phyloP scores from a whole-genome alignment of 2,113 vertebrate species.

The Callipepla squamata region DNA sequence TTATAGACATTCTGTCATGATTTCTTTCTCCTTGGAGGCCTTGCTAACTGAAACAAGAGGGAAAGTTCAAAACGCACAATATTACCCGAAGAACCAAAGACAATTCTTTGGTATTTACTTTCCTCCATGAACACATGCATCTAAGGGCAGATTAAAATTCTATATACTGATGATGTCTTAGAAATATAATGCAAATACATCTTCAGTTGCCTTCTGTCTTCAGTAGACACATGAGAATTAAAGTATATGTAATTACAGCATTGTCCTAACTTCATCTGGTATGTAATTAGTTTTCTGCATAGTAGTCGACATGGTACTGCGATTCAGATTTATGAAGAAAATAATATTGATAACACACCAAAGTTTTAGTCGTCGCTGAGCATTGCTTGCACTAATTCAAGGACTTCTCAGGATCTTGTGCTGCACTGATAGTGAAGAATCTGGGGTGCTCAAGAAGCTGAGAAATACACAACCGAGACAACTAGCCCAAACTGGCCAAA shows the following conservation, averaged over 20 bases:
- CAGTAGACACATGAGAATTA: background rate
- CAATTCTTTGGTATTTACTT: background rate
- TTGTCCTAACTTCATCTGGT: background rate
- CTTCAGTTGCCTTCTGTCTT: background rate
- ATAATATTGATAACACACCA: background rate
- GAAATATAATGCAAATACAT: background rate
- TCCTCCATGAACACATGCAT: background rate
- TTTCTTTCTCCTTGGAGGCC: background rate
- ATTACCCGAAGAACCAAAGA: background rate
- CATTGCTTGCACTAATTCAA: background rate
- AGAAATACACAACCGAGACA: background rate
- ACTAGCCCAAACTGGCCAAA: background rate
- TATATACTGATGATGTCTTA: fast-evolving
- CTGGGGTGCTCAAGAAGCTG: background rate
- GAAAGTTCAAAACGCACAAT: background rate
- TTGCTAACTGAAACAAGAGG: background rate
- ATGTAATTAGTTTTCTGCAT: background rate
- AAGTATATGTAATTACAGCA: background rate
- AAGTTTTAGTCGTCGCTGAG: background rate
- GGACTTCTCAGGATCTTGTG: background rate
- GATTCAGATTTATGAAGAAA: background rate
- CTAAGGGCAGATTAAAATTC: background rate
- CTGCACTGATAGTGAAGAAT: background rate
- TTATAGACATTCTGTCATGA: background rate
- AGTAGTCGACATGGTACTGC: background rate